These are phyloP conservation scores for Diaperis boleti DNA, from an alignment of 2,888 invertebrate genomes.

Conservation along the genomic window DNA sequence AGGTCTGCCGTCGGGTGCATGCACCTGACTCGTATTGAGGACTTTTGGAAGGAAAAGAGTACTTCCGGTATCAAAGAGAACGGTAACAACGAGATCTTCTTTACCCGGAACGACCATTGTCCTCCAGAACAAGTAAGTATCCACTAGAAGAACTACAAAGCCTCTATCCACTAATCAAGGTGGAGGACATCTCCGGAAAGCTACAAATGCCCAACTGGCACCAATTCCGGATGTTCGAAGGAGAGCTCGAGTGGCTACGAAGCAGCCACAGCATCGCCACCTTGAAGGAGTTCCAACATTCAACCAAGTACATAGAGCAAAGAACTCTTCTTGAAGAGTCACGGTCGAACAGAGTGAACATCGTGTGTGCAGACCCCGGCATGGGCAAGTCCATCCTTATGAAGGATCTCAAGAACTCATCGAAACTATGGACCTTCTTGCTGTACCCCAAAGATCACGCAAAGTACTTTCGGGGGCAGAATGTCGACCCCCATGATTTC, in stretches of 20 bases:
- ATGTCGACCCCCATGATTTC: not conserved
- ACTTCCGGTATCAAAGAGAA: not conserved
- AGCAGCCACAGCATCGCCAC: not conserved
- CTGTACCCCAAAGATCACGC: constrained; percentile 1
- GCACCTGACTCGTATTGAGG: not conserved
- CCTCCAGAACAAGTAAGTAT: too few relatives aligned
- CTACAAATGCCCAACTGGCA: not conserved
- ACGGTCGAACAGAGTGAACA: not conserved
- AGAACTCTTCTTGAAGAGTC: not conserved
- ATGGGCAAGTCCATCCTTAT: constrained; percentile 7
- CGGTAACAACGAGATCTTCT: not conserved
- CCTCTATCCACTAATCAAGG: too few relatives aligned
- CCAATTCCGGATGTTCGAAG: not conserved
- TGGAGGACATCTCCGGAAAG: too few relatives aligned
- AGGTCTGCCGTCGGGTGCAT: not conserved
- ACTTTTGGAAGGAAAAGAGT: not conserved
- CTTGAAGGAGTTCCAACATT: not conserved
- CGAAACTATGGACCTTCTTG: not conserved
- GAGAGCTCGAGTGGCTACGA: not conserved
- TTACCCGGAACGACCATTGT: not conserved
- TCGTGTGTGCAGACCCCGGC: constrained; percentile 6
- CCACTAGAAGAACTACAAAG: too few relatives aligned
- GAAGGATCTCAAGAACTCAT: constrained; percentile 1
- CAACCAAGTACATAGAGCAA: not conserved
- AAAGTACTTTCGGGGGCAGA: not conserved